Evolutionary conservation across 2,888 invertebrate genomes (phyloP).

Genomic region (Megamerina dolium): DNA sequence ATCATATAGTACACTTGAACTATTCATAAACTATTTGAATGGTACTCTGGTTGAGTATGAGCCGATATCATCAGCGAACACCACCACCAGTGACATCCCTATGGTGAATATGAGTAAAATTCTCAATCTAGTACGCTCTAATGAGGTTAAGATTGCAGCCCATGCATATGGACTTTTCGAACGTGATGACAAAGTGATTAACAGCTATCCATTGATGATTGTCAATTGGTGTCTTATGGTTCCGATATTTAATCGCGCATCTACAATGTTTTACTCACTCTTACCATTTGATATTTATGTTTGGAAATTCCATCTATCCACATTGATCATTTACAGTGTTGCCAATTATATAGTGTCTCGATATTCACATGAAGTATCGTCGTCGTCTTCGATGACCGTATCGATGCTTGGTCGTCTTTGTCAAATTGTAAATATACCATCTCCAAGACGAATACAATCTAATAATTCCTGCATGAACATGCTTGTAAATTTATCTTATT

Average conservation of each 20-base stretch:
- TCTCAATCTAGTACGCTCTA: conserved; percentile 28
- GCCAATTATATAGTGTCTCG: too few relatives aligned
- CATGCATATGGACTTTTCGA: conserved; percentile 36
- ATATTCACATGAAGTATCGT: too few relatives aligned
- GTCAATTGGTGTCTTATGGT: conserved; percentile 38
- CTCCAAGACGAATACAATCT: too few relatives aligned
- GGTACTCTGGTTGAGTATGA: conserved; percentile 25
- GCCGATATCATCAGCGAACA: too few relatives aligned
- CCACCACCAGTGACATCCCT: too few relatives aligned
- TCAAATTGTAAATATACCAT: too few relatives aligned
- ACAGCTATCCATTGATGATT: conserved; percentile 34
- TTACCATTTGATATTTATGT: conserved; percentile 31
- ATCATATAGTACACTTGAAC: conserved; percentile 20
- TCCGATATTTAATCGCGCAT: conserved; percentile 27
- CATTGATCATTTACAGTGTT: conserved; percentile 17
- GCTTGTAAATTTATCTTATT: too few relatives aligned
- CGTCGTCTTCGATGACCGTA: too few relatives aligned
- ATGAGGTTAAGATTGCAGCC: conserved; percentile 27
- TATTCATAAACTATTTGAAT: conserved; percentile 29
- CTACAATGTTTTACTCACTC: conserved; percentile 30
- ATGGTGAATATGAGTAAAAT: too few relatives aligned
- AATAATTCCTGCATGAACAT: too few relatives aligned
- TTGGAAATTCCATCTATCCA: conserved; percentile 27
- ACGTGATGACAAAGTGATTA: conserved; percentile 29
- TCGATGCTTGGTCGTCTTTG: too few relatives aligned